Base-by-base conservation (phyloP, 2,113 vertebrate genomes). In the Fukomys damarensis region DNA sequence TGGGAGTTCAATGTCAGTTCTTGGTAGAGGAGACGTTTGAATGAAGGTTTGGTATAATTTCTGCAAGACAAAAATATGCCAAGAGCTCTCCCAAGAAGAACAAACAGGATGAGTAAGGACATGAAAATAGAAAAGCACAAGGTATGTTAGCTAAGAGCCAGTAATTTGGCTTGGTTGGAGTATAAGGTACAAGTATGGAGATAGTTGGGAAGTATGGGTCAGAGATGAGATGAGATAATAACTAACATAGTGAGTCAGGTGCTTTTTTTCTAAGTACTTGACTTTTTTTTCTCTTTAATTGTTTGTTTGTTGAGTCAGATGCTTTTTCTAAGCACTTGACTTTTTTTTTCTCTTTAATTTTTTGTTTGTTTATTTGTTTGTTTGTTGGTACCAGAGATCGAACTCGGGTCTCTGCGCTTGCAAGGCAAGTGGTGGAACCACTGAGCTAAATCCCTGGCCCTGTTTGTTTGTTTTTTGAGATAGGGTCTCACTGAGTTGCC, bases 1-100 rank as follows among this genome's bases (percentile, higher is more conserved):
- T 56, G 11, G 24, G 43, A 86, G 46, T 72, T 86, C 17, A 76
- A 5, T 91, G 84, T 89, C 61, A 91, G 46, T 88, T 93, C 86
- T 17, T 28, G 24, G 86, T 90, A 46, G 77, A 92, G 61, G 70
- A 87, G 7, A 22, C 28, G 49, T 84, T 86, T 90, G 46, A 89
- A 63, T 93, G 49, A 76, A 91, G 26, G 28, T n/a, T 93, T 79
- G 28, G 13, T 91, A 49, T 95, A 74, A 68, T 81, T 96, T 97
- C 52, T 93, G 13, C 20, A 68, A 86, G 66, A 80, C 70, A 43
- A 56, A 80, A 65, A 77, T n/a, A 30, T 11, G 43, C 10, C 65
- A 77, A 8, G 61, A 24, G n/a, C 26, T 89, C 46, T 96, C 58
- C 68, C 74, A 89, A 52, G 70, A 84, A 91, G 59, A 91, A 59